phyloP scores from a whole-genome alignment of 2,797 vertebrate genomes.

The Falco berigora region DNA sequence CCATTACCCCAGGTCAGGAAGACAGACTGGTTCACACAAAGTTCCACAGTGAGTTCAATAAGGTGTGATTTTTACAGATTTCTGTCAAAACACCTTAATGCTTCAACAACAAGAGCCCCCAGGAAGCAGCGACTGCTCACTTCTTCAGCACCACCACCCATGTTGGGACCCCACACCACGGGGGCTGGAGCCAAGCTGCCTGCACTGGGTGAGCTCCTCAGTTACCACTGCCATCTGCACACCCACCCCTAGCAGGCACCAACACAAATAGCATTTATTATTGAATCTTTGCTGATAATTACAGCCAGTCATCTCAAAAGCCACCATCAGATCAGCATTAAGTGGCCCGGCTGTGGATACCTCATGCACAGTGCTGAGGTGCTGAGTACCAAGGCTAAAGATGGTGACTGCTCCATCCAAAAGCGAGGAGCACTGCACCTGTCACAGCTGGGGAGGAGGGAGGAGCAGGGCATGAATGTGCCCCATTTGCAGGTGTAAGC shows the following conservation, averaged over 20 bases:
- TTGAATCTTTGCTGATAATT: not conserved
- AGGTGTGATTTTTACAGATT: not conserved
- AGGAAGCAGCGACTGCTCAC: not conserved
- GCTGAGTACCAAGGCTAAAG: fast-evolving
- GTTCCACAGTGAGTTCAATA: not conserved
- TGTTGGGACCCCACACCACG: fast-evolving
- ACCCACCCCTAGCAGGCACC: not conserved
- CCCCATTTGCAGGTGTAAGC: fast-evolving
- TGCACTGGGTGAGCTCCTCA: fast-evolving
- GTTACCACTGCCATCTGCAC: not conserved
- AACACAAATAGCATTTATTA: fast-evolving
- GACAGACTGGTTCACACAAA: not conserved
- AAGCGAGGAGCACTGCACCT: fast-evolving
- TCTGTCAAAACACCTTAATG: not conserved
- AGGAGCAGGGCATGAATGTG: not conserved
- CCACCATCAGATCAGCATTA: fast-evolving
- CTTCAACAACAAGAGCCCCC: not conserved
- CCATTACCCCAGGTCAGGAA: not conserved
- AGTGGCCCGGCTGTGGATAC: fast-evolving
- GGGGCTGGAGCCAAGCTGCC: not conserved
- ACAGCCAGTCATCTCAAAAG: not conserved
- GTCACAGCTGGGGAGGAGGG: fast-evolving
- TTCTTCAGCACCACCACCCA: not conserved
- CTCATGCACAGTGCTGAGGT: fast-evolving
- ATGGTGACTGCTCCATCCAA: too few relatives aligned